These are phyloP conservation scores for Synergus japonicus DNA, from an alignment of 2,888 invertebrate genomes.

Conservation along the genomic window DNA sequence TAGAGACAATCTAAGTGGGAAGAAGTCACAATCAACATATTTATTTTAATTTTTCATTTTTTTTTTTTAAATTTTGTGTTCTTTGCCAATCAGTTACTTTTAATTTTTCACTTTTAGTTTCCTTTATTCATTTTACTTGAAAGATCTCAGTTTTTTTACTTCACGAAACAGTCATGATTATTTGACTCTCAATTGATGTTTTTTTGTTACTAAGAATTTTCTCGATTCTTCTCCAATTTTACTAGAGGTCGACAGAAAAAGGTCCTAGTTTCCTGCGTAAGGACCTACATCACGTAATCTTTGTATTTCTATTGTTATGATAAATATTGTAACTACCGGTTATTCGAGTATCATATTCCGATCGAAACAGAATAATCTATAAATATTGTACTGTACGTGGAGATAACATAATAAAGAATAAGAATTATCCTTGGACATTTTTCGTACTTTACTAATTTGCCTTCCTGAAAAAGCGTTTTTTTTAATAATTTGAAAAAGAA, in stretches of 20 bases:
- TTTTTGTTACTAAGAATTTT: constrained; percentile 22
- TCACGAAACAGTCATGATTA: neutral
- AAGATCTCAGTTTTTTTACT: constrained; percentile 2
- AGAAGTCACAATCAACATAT: constrained; percentile 37
- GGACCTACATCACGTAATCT: constrained; percentile 66
- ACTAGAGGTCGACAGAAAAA: constrained; percentile 31
- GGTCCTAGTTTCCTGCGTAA: constrained; percentile 20
- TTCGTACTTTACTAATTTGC: neutral
- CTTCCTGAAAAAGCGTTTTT: neutral
- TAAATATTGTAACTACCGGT: constrained; percentile 67
- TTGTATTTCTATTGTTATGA: constrained; percentile 73
- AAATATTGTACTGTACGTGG: constrained; percentile 74
- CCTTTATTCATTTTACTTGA: neutral
- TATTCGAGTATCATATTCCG: constrained; percentile 70
- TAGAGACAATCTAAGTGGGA: constrained; percentile 19
- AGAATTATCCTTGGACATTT: constrained; percentile 70
- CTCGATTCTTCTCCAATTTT: constrained; percentile 35
- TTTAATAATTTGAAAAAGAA: neutral
- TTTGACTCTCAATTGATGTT: neutral
- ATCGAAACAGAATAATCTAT: constrained; percentile 70
- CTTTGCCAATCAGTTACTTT: constrained; percentile 15
- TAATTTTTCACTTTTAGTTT: constrained; percentile 4
- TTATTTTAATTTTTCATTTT: constrained; percentile 40
- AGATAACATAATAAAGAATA: constrained; percentile 69
- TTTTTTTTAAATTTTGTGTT: constrained; percentile 36